Conservation (phyloP, 2,797 vertebrate genomes). For the Enteromius treurensis region DNA sequence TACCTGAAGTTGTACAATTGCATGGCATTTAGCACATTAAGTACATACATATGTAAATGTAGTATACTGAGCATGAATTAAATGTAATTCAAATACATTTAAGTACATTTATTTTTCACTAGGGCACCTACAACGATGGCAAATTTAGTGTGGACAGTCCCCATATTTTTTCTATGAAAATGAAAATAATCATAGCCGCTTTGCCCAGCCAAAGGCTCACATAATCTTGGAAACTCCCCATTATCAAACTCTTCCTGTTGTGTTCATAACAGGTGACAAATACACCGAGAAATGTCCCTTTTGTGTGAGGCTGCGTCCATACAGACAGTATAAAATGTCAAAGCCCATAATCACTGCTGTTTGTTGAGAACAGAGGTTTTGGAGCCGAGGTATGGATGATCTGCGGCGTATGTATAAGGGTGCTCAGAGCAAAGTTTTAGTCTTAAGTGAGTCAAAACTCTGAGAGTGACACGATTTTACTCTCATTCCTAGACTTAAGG, state of each 20-base stretch:
- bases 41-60: too few species aligned
- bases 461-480: too few species aligned
- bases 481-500: too few species aligned
- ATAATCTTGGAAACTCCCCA: neutral
- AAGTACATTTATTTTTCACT: too few species aligned
- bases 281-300: neutral
- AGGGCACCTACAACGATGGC: neutral
- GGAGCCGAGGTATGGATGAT: neutral
- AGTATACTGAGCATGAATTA: too few species aligned
- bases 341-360: neutral
- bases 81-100: too few species aligned
- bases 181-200: neutral
- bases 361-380: neutral
- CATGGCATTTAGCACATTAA: too few species aligned
- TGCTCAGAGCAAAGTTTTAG: too few species aligned
- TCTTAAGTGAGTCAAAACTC: too few species aligned
- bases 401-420: too few species aligned
- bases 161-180: neutral
- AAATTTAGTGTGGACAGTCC: neutral
- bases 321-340: neutral
- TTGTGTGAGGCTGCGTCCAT: neutral
- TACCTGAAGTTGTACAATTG: too few species aligned
- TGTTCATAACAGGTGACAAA: neutral
- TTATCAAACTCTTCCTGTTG: neutral
- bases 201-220: neutral